These are phyloP conservation scores for Idaea biselata DNA, from an alignment of 2,888 invertebrate species.

Conservation along the genomic window DNA sequence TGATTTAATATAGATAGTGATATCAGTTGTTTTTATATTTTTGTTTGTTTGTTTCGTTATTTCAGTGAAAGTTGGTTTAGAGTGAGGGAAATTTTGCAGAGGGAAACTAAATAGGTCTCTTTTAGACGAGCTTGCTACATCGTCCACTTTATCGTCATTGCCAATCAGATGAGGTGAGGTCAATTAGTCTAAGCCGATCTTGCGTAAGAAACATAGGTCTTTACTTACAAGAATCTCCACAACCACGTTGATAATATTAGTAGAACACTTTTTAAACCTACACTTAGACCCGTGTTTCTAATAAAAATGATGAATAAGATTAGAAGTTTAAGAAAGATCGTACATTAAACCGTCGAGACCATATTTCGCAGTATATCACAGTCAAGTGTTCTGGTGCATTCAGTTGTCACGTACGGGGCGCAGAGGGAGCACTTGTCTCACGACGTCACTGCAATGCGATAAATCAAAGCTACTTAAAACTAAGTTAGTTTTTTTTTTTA, in stretches of 20 bases:
- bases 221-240: too few species aligned
- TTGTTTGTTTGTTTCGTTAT: neutral
- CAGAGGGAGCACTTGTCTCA: constrained; percentile 63
- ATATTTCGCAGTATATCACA: constrained; percentile 48
- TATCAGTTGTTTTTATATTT: neutral
- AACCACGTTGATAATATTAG: too few species aligned
- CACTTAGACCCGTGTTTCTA: too few species aligned
- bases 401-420: constrained; percentile 49
- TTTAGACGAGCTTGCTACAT: too few species aligned
- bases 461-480: constrained; percentile 74
- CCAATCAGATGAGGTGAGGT: too few species aligned
- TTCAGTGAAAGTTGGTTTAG: neutral
- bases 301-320: too few species aligned
- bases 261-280: too few species aligned
- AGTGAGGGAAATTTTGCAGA: neutral
- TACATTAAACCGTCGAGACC: neutral
- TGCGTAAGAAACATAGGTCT: too few species aligned
- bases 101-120: neutral
- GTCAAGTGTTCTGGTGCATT: constrained; percentile 28
- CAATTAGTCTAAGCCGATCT: too few species aligned
- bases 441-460: constrained; percentile 54
- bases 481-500: constrained; percentile 20
- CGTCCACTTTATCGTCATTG: too few species aligned
- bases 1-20: constrained; percentile 5
- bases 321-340: neutral